These are phyloP conservation scores for Gulo gulo DNA, from an alignment of 2,113 vertebrate species.

Conservation along the genomic window DNA sequence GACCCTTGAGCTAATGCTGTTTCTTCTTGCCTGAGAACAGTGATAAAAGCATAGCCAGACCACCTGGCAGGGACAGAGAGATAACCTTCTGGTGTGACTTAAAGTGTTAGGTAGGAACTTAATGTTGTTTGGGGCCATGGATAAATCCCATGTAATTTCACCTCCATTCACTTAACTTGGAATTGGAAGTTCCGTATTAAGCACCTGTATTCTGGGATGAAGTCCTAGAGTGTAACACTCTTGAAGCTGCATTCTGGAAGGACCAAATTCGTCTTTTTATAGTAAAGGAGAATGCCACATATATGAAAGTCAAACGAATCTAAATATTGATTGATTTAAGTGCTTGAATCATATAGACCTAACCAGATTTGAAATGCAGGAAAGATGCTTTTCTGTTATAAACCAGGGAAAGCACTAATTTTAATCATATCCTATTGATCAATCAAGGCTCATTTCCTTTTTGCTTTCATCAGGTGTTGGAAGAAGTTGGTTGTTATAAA, in stretches of 20 bases:
- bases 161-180: not conserved
- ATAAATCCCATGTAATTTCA: not conserved
- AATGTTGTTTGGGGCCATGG: not conserved
- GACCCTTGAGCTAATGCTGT: not conserved
- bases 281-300: not conserved
- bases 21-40: not conserved
- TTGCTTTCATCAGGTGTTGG: not conserved
- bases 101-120: not conserved
- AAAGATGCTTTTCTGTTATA: not conserved
- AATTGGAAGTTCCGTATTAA: not conserved
- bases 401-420: not conserved
- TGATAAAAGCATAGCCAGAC: not conserved
- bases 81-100: not conserved
- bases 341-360: not conserved
- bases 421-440: conserved; percentile 9
- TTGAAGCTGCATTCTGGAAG: not conserved
- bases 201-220: not conserved
- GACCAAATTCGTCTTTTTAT: not conserved
- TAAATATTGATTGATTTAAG: conserved; percentile 2
- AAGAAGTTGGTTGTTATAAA: not conserved
- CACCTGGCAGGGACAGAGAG: not conserved
- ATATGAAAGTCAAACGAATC: not conserved
- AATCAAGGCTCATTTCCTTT: conserved; percentile 23
- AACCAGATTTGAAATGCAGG: not conserved
- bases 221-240: not conserved